Evolutionary conservation across 2,797 vertebrate species (phyloP), one percentile per base, ranked within the genome.

Genomic region (Leptodactylus fallax): DNA sequence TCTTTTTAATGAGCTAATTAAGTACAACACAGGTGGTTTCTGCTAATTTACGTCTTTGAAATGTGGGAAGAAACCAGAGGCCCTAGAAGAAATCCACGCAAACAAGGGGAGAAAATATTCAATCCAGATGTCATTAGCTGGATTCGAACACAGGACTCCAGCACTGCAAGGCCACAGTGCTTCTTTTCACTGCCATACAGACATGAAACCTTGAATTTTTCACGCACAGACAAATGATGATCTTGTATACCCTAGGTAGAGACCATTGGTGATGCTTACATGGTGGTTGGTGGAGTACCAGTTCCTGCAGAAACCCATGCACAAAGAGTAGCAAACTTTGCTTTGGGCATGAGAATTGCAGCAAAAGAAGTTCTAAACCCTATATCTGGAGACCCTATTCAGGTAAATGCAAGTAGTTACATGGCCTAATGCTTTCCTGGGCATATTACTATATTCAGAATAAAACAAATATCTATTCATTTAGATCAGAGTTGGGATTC

Each of bases 251-350:
- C 7, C 36, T 87, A 96, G 95, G 94, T 95, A 49, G 95, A 97
- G 93, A 95, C 94, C 0, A 95, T 93, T 74, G 95, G 94, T 4
- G 94, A 96, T 85, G 93, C 96, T 2, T 95, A 96, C 56, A 96
- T 96, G 94, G 94, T 95, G 63, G 93, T 94, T n/a, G 95, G 95
- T 2, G 93, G 94, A 0, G 91, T 95, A 0, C 95, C 95, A 0
- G 90, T 95, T 6, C 92, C 94, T 1, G 83, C 90, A 11, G 61
- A 80, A 49, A 96, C 90, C 19, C 94, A 95, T 0, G 93, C 93
- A 61, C 91, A 93, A 84, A 94, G 94, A 65, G 94, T 94, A 83
- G 95, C 92, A 8, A 96, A 93, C 92, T 96, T 97, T 92, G 95
- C 95, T 69, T 81, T 96, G 85, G 94, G 92, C 1, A 95, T 95